Evolutionary conservation across 2,113 vertebrate species (phyloP), one percentile per base, ranked within the genome.

Genomic region (Ammospiza caudacuta): DNA sequence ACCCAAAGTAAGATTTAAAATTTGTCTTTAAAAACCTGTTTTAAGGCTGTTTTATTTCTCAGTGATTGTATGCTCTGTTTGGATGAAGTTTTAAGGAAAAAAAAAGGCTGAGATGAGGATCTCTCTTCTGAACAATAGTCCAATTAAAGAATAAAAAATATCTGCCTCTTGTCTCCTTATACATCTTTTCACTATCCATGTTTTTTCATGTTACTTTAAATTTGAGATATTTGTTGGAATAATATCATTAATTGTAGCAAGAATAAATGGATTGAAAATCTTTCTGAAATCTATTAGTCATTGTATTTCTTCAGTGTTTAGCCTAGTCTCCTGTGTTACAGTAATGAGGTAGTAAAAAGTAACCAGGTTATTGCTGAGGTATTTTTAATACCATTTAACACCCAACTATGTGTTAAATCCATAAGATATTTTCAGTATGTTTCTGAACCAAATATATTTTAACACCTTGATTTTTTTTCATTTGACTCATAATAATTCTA

Each of bases 271-370:
- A 11, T 54, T 66, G 4, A 18, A 39, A 52, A 57, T 33, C 8
- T 73, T 37, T 18, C 81, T 96, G 83, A 95, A 90, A 37, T 89
- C n/a, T 94, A 22, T 52, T 49, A 87, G 41, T 17, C 39, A 66
- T 68, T 91, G 21, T 58, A 57, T 87, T 92, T 95, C 68, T 95
- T 88, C 74, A 63, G 63, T 90, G 57, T 79, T 72, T 52, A 90
- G 49, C 66, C 14, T 33, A 75, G 41, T 84, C 74, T 57, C 54
- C n/a, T 41, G 7, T 72, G 78, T 90, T 70, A 43, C 62, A 95
- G 80, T 92, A 91, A 91, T 89, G 75, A 92, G 20, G 6, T 55
- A 66, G 8, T 94, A 83, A 94, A 97, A 96, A 35, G 52, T 80
- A 96, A 95, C 37, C 64, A 88, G 61, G 87, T 87, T 90, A 94